Conservation (phyloP, 2,797 vertebrate species). For the Lutjanus campechanus region DNA sequence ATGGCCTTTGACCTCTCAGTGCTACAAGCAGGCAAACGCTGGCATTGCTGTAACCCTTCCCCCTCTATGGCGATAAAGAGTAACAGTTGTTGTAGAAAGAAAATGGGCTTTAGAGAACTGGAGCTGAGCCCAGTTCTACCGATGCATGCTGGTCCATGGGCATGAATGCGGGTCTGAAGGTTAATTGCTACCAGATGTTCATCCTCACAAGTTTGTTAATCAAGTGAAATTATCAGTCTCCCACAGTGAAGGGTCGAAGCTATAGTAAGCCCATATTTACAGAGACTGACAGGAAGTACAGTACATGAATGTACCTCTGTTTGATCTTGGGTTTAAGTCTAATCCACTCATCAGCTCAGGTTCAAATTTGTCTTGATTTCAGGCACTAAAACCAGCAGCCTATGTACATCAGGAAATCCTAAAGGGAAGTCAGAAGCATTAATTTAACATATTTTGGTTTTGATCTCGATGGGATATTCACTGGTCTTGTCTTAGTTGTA, state of each 20-base stretch:
- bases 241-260: constrained; percentile 43
- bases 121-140: constrained; percentile 65
- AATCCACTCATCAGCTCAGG: background rate
- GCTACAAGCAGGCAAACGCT: constrained; percentile 36
- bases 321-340: constrained; percentile 21
- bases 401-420: background rate
- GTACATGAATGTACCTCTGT: constrained; percentile 2
- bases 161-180: constrained; percentile 76
- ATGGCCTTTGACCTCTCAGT: constrained; percentile 39
- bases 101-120: constrained; percentile 57
- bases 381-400: background rate
- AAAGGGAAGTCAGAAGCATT: background rate
- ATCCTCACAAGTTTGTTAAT: constrained; percentile 78
- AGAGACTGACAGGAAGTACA: constrained; percentile 22
- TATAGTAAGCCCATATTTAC: constrained; percentile 42
- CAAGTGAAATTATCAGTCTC: constrained; percentile 73
- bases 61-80: constrained; percentile 30
- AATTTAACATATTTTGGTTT: constrained; percentile 6
- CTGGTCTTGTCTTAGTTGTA: background rate
- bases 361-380: constrained; percentile 6
- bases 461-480: background rate
- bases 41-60: constrained; percentile 28
- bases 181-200: constrained; percentile 84
- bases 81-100: constrained; percentile 46
- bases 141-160: constrained; percentile 64